Evolutionary conservation across 2,113 vertebrate species (phyloP).

Genomic region (Tor tambroides): DNA sequence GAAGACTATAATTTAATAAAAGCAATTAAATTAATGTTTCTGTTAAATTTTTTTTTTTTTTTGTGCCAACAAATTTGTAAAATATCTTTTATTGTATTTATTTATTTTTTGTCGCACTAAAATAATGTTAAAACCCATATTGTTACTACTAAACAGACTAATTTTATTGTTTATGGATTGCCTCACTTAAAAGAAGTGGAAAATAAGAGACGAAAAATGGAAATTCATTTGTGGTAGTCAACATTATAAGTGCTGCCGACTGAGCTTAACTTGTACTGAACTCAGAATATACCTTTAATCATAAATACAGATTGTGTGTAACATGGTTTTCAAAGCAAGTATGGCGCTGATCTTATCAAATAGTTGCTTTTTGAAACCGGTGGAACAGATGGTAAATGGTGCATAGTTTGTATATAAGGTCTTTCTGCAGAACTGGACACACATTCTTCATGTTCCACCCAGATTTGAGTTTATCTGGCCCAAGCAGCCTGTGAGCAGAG

Average conservation of each 20-base stretch:
- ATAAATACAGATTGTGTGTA: neutral
- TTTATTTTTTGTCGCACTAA: no score
- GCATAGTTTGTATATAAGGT: neutral
- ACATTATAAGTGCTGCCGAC: neutral
- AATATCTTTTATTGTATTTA: neutral
- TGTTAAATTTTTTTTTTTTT: no score
- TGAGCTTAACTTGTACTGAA: neutral
- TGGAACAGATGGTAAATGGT: neutral
- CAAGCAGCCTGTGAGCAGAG: slow-evolving; percentile 71
- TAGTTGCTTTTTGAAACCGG: slow-evolving; percentile 1
- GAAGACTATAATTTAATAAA: neutral
- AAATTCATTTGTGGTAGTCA: neutral
- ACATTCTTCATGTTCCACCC: neutral
- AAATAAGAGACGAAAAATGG: neutral
- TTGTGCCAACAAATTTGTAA: neutral
- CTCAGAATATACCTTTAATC: slow-evolving; percentile 1
- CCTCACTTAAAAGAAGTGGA: neutral
- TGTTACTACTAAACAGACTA: neutral
- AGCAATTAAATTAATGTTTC: neutral
- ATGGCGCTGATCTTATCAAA: neutral
- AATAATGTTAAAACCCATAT: no score
- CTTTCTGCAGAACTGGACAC: neutral
- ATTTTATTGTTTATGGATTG: neutral
- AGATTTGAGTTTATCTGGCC: slow-evolving; percentile 72
- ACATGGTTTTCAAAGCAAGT: neutral